These are phyloP conservation scores for Stegodyphus dumicola DNA, from an alignment of 1,140 invertebrate genomes.

Conservation along the genomic window DNA sequence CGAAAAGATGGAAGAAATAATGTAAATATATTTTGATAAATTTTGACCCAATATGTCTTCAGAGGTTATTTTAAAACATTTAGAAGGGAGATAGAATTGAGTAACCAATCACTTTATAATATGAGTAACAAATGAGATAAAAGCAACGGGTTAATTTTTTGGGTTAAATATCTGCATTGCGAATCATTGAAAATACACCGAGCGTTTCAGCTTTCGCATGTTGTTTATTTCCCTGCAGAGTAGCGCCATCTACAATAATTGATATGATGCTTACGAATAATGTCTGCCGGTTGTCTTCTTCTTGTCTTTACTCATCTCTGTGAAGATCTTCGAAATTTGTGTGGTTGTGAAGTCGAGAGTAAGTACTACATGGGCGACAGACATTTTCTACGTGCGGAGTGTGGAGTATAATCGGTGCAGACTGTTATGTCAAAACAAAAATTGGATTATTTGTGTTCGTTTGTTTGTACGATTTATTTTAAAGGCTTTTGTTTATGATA, in stretches of 20 bases:
- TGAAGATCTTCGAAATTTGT: conserved; percentile 14
- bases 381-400: conserved; percentile 44
- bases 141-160: too few species aligned
- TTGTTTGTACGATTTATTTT: background rate
- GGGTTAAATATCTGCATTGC: too few species aligned
- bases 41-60: too few species aligned
- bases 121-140: too few species aligned
- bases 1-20: too few species aligned
- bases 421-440: conserved; percentile 48
- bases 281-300: background rate
- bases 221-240: background rate
- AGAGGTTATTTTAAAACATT: too few species aligned
- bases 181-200: too few species aligned
- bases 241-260: background rate
- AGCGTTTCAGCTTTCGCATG: too few species aligned
- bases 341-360: conserved; percentile 14
- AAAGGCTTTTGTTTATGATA: background rate
- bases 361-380: conserved; percentile 48
- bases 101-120: too few species aligned
- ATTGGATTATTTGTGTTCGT: conserved; percentile 5
- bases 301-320: background rate
- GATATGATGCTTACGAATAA: too few species aligned
- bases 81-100: too few species aligned
- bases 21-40: too few species aligned
- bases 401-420: background rate